These are phyloP conservation scores for Linnaemya tessellans DNA, from an alignment of 2,888 invertebrate species.

Conservation along the genomic window DNA sequence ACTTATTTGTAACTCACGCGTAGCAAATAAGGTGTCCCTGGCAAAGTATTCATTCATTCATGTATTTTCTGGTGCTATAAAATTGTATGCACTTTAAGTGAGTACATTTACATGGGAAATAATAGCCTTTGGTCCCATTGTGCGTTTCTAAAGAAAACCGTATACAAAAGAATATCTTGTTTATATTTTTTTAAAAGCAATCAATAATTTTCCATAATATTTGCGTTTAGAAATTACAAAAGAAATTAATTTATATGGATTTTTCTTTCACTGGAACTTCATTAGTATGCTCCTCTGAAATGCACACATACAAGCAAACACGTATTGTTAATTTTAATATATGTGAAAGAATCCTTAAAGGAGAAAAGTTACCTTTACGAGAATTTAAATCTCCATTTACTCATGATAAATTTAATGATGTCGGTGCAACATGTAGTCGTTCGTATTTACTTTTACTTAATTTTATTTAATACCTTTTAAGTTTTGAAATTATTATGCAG, in stretches of 20 bases:
- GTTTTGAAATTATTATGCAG: neutral
- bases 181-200: too few species aligned
- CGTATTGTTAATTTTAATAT: neutral
- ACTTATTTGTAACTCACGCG: too few species aligned
- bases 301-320: neutral
- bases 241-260: neutral
- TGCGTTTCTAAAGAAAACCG: too few species aligned
- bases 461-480: conserved; percentile 30
- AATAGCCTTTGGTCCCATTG: too few species aligned
- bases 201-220: too few species aligned
- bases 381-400: neutral
- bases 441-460: neutral
- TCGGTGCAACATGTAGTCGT: neutral
- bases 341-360: neutral
- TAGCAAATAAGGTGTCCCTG: too few species aligned
- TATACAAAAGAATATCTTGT: too few species aligned
- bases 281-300: neutral
- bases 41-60: too few species aligned
- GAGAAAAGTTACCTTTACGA: neutral
- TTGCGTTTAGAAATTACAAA: neutral
- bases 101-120: too few species aligned
- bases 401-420: conserved; percentile 1
- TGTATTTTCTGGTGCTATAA: too few species aligned
- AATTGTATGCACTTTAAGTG: too few species aligned
- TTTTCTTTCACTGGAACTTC: neutral